These are phyloP conservation scores for Drosophila sechellia DNA, from an alignment of 1,140 invertebrate genomes.

Conservation along the genomic window DNA sequence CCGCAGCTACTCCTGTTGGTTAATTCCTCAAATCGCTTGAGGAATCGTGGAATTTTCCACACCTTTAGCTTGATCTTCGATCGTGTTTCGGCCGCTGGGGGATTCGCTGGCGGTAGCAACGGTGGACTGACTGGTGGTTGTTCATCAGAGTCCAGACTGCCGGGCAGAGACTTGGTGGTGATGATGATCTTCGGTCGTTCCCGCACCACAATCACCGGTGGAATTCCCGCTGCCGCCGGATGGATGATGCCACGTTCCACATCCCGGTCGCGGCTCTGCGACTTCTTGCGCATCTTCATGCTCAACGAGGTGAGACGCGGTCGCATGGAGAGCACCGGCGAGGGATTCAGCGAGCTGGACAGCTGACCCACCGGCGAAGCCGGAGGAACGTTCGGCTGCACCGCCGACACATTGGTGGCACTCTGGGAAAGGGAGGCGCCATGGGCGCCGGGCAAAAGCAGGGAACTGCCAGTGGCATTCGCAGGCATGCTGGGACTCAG, in stretches of 20 bases:
- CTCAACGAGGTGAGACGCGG: constrained; percentile 79
- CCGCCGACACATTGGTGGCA: constrained; percentile 79
- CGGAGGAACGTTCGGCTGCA: constrained; percentile 80
- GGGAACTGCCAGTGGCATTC: constrained; percentile 72
- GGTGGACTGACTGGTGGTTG: constrained; percentile 85
- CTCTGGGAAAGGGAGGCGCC: constrained; percentile 71
- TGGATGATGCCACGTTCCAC: constrained; percentile 73
- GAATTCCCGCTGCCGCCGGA: constrained; percentile 57
- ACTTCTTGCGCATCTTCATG: constrained; percentile 83
- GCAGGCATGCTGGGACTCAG: constrained; percentile 79
- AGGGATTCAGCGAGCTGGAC: constrained; percentile 82
- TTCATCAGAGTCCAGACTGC: constrained; percentile 91
- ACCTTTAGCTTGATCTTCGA: constrained; percentile 87
- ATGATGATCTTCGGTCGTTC: constrained; percentile 86
- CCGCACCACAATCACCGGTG: constrained; percentile 71
- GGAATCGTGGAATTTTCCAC: constrained; percentile 88
- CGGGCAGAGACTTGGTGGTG: constrained; percentile 89
- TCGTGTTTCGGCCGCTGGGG: constrained; percentile 45
- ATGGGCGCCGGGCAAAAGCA: constrained; percentile 67
- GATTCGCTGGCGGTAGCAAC: background rate
- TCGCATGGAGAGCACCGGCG: constrained; percentile 80
- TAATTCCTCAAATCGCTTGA: constrained; percentile 86
- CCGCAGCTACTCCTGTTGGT: constrained; percentile 25
- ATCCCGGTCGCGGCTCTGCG: constrained; percentile 61
- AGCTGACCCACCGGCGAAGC: constrained; percentile 81